phyloP scores from a whole-genome alignment of 2,113 vertebrate genomes.

The Pampusana beccarii region DNA sequence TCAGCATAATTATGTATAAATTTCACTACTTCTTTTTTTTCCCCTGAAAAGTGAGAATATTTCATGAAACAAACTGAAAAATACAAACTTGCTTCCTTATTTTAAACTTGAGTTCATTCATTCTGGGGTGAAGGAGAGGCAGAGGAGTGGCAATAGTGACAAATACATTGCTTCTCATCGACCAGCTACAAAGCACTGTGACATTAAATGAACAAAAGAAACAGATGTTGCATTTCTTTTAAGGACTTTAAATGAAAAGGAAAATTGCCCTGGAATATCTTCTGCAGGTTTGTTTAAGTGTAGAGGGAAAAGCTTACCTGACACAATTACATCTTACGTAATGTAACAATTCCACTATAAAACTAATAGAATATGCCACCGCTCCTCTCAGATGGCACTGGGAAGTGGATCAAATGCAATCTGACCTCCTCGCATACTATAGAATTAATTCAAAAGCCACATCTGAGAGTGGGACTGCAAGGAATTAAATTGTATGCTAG shows the following conservation, averaged over 20 bases:
- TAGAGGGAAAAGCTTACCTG: background rate
- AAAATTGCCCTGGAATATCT: background rate
- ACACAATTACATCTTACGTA: background rate
- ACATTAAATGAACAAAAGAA: background rate
- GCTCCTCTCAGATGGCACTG: background rate
- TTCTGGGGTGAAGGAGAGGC: background rate
- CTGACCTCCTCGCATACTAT: background rate
- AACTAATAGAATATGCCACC: background rate
- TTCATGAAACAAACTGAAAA: background rate
- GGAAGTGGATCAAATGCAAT: background rate
- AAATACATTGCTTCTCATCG: background rate
- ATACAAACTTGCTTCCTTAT: background rate
- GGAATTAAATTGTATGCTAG: background rate
- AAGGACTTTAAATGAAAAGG: background rate
- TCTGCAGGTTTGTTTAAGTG: background rate
- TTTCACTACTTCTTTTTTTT: background rate
- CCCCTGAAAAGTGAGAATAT: background rate
- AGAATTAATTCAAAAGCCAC: slow-evolving; percentile 10
- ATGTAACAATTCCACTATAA: background rate
- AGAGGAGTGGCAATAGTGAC: background rate
- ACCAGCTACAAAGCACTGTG: background rate
- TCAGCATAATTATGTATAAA: background rate
- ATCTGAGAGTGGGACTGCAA: background rate
- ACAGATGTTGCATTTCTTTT: background rate
- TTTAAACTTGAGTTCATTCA: background rate